Conservation (phyloP, 2,888 invertebrate genomes). For the Nebria salina region DNA sequence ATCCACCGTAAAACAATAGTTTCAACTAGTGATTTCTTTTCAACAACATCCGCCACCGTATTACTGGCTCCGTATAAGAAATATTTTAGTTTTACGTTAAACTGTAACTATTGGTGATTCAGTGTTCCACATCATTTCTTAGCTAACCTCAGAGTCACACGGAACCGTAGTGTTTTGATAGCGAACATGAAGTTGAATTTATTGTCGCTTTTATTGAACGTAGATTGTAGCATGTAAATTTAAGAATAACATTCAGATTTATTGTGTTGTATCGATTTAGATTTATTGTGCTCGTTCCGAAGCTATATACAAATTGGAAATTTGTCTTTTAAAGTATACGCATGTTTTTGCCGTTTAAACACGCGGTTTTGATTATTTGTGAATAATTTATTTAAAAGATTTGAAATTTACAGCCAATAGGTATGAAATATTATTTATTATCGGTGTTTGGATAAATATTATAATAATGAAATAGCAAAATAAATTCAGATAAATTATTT, state of each 20-base stretch:
- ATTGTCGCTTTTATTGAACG: background rate
- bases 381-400: background rate
- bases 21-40: background rate
- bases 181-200: background rate
- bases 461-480: background rate
- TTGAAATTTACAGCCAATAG: too few species aligned
- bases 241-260: background rate
- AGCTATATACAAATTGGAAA: background rate
- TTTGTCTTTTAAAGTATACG: background rate
- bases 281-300: background rate
- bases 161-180: background rate
- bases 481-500: background rate
- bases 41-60: background rate
- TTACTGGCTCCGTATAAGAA: background rate
- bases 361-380: background rate
- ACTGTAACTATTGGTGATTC: background rate
- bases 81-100: background rate
- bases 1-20: background rate
- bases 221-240: constrained; percentile 1
- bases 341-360: background rate
- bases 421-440: too few species aligned
- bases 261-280: background rate
- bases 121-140: background rate
- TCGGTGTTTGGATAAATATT: too few species aligned
- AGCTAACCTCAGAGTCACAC: background rate